A percentile compares a stretch with the other conserved stretches of the same genome.
These are phyloP conservation scores for Toxotes chatareus DNA, from an alignment of 2,113 vertebrate species.

Conservation along the genomic window DNA sequence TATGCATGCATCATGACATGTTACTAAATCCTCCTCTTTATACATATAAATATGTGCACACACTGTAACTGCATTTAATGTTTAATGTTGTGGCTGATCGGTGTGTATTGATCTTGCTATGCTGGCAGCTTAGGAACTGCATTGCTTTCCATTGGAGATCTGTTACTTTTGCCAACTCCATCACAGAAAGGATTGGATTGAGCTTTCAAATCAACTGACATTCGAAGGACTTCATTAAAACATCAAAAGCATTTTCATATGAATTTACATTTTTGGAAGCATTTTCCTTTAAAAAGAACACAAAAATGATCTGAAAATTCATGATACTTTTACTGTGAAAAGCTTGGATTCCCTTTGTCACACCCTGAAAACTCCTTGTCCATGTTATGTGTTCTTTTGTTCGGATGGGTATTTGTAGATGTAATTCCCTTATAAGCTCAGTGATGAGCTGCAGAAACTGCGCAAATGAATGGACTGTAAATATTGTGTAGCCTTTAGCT, in stretches of 20 bases:
- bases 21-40: not conserved
- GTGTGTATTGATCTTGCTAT: constrained; percentile 12
- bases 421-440: not conserved
- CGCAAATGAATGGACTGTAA: constrained; percentile 42
- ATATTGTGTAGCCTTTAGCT: constrained; percentile 44
- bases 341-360: not conserved
- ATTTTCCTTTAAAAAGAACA: not conserved
- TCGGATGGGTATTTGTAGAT: constrained; percentile 7
- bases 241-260: constrained; percentile 21
- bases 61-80: too few species aligned
- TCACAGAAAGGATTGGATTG: constrained; percentile 3
- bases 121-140: constrained; percentile 24
- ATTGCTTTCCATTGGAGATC: constrained; percentile 12
- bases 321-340: too few species aligned
- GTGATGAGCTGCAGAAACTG: not conserved
- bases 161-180: constrained; percentile 19
- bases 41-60: too few species aligned
- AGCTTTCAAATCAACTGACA: constrained; percentile 33
- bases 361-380: not conserved
- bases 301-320: not conserved
- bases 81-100: too few species aligned
- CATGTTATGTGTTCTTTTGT: not conserved
- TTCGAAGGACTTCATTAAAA: constrained; percentile 24
- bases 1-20: not conserved
- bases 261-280: not conserved